Evolutionary conservation across 2,888 invertebrate species (phyloP), one percentile per base, ranked within the genome.

Genomic region (Gastrophysa polygoni): DNA sequence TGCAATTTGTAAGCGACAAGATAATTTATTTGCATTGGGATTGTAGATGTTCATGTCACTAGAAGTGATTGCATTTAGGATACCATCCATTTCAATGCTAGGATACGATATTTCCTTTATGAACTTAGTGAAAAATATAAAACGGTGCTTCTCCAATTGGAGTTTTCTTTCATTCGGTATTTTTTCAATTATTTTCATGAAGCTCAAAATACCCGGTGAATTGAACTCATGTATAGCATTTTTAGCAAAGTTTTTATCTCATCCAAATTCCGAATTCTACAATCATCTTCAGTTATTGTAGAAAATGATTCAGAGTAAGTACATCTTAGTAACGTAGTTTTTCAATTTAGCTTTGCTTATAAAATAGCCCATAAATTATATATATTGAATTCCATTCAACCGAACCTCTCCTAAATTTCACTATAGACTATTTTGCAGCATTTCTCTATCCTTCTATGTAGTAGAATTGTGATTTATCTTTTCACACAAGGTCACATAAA

Each of bases 381-480:
- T 4, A 14, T 38, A n/a, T 38, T 2, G 38, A 38, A 38, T 38
- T 38, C 64, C 59, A 60, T 61, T 58, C 60, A 63, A 63, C 52
- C 59, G 17, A 48, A 57, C 29, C 50, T 20, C 34, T 21, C 29
- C 21, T 7, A 38, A 51, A 54, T 32, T 46, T 29, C 49, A 55
- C 48, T 34, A 44, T 69, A 69, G 71, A 69, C 64, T 38, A 38
- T 65, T 63, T 61, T 70, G 7, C 7, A 59, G 64, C 55, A 57
- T 68, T 64, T 61, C 62, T 46, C 58, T 48, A 51, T 61, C 55
- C 59, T 64, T 68, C 59, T 66, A 55, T 73, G 71, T 73, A 68
- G 75, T 74, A 74, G 74, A 70, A 57, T 73, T 74, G 73, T 73
- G 71, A 70, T 67, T 71, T 67, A 71, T 71, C 67, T 64, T 59